These are phyloP conservation scores for Pelobates cultripes DNA, from an alignment of 2,797 vertebrate species.

Conservation along the genomic window DNA sequence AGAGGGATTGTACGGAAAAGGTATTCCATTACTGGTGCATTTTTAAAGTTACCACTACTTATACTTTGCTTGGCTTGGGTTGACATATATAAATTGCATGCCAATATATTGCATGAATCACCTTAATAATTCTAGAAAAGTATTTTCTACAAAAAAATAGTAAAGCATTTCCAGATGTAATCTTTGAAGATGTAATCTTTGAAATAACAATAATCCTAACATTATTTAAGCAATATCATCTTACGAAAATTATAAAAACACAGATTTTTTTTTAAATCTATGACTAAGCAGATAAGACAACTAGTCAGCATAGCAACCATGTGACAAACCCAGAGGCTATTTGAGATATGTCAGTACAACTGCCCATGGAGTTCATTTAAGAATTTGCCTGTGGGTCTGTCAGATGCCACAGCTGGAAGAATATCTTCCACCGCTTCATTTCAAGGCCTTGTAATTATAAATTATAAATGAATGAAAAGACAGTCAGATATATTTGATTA, in stretches of 20 bases:
- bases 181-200: neutral
- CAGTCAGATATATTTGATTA: constrained; percentile 42
- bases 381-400: constrained; percentile 59
- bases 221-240: constrained; percentile 34
- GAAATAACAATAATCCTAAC: neutral
- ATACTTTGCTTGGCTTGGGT: too few relatives aligned
- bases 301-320: constrained; percentile 20
- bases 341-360: constrained; percentile 50
- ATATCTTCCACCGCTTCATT: constrained; percentile 57
- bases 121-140: too few relatives aligned
- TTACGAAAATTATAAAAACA: constrained; percentile 1
- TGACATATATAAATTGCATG: too few relatives aligned
- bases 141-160: too few relatives aligned
- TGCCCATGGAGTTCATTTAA: constrained; percentile 51
- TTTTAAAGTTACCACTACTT: too few relatives aligned
- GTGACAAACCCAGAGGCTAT: constrained; percentile 46
- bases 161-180: neutral
- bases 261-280: neutral
- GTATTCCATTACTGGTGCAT: too few relatives aligned
- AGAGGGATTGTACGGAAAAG: too few relatives aligned
- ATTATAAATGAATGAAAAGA: constrained; percentile 51
- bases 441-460: constrained; percentile 47
- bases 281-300: constrained; percentile 40
- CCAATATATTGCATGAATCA: too few relatives aligned
- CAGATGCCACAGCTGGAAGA: constrained; percentile 58